These are phyloP conservation scores for Denticeps clupeoides DNA, from an alignment of 2,797 vertebrate genomes.

Conservation along the genomic window DNA sequence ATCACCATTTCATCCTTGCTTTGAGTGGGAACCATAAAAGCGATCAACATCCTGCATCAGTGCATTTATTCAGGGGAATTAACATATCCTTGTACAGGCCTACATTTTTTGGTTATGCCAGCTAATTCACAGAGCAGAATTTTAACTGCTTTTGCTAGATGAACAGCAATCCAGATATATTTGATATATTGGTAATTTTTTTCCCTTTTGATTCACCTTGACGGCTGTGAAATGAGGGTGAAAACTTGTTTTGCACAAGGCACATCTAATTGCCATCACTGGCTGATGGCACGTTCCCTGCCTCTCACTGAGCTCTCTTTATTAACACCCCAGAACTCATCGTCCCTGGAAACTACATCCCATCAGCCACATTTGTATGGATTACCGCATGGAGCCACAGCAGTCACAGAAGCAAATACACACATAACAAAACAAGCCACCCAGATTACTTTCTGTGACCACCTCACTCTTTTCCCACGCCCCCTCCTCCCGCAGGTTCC, in stretches of 20 bases:
- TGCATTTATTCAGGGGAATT: too few species aligned
- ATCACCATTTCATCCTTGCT: too few species aligned
- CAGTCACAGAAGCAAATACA: slow-evolving; percentile 21
- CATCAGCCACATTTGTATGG: slow-evolving; percentile 31
- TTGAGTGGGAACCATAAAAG: too few species aligned
- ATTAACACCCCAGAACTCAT: slow-evolving; percentile 2
- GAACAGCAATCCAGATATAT: neutral
- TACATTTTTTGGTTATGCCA: too few species aligned
- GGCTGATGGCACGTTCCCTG: neutral
- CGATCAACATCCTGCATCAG: too few species aligned
- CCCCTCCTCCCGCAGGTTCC: too few species aligned
- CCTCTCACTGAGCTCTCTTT: neutral
- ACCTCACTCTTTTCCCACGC: too few species aligned
- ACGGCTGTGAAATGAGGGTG: slow-evolving; percentile 5
- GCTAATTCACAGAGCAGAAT: neutral
- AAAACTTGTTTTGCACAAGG: slow-evolving; percentile 7
- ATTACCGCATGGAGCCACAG: slow-evolving; percentile 29
- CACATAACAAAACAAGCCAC: slow-evolving; percentile 15
- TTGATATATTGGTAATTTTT: too few species aligned
- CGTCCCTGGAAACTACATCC: slow-evolving; percentile 24
- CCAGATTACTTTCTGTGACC: slow-evolving; percentile 11
- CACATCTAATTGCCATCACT: slow-evolving; percentile 6
- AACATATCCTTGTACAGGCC: too few species aligned
- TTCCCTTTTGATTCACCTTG: too few species aligned
- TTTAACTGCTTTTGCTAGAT: slow-evolving; percentile 5